phyloP scores from a whole-genome alignment of 2,113 vertebrate species.

The Ciconia boyciana region DNA sequence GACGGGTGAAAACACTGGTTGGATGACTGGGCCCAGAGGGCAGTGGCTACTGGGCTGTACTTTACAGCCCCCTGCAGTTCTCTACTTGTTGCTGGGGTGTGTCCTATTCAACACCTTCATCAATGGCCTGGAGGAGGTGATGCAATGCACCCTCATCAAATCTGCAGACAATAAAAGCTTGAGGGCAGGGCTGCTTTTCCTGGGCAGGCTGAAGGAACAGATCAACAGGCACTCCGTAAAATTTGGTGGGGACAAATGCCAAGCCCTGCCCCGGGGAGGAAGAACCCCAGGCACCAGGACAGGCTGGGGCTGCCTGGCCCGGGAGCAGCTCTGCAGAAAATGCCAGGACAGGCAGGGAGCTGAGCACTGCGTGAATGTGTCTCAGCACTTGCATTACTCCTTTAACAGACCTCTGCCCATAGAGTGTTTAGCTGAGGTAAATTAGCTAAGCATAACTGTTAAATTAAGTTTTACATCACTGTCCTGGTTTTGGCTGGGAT shows the following conservation, averaged over 20 bases:
- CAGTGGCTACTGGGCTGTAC: not conserved
- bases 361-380: fast-evolving
- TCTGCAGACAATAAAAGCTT: not conserved
- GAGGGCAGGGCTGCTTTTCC: not conserved
- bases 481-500: too few species aligned
- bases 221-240: not conserved
- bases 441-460: not conserved
- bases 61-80: not conserved
- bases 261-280: not conserved
- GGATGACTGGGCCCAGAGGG: not conserved
- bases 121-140: not conserved
- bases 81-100: fast-evolving
- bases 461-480: not conserved
- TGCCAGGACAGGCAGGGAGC: not conserved
- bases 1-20: not conserved
- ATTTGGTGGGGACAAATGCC: not conserved
- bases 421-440: not conserved
- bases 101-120: not conserved
- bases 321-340: not conserved
- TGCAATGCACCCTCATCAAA: not conserved
- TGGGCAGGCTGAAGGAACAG: not conserved
- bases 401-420: not conserved
- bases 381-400: not conserved
- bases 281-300: not conserved
- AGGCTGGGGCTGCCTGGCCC: not conserved